A percentile compares a stretch with the other conserved stretches of the same genome.
Evolutionary conservation across 2,888 invertebrate genomes (phyloP).

Genomic region (Emmelina monodactyla): DNA sequence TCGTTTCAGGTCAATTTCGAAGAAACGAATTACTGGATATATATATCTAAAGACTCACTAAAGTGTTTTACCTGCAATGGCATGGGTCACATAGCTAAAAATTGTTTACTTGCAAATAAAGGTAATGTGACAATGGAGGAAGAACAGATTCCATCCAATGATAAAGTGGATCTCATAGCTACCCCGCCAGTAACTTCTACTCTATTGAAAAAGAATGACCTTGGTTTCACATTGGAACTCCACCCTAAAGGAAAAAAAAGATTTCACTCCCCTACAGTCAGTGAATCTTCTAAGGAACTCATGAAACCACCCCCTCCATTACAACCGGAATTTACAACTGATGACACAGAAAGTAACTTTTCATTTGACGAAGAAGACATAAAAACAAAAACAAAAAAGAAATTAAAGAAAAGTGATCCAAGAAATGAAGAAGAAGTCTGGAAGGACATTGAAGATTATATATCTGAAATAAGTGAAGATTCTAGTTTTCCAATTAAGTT

Average conservation of each 20-base stretch:
- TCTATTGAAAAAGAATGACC: too few species aligned
- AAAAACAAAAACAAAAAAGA: slow-evolving; percentile 2
- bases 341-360: slow-evolving; percentile 2
- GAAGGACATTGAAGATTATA: slow-evolving; percentile 7
- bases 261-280: neutral
- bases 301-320: neutral
- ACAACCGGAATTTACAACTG: slow-evolving; percentile 3
- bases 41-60: slow-evolving; percentile 9
- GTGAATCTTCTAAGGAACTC: neutral
- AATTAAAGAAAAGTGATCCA: slow-evolving; percentile 6
- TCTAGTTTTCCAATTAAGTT: slow-evolving; percentile 1
- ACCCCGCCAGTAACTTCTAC: too few species aligned
- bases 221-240: neutral
- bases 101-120: slow-evolving; percentile 2
- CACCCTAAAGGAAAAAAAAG: neutral
- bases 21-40: slow-evolving; percentile 12
- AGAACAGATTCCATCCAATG: neutral
- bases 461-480: slow-evolving; percentile 4
- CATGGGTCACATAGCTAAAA: slow-evolving; percentile 9
- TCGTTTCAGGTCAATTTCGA: slow-evolving; percentile 11
- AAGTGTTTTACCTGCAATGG: slow-evolving; percentile 12
- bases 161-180: neutral
- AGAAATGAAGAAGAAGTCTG: slow-evolving; percentile 11
- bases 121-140: neutral
- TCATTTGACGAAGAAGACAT: neutral